Evolutionary conservation across 1,140 invertebrate species (phyloP).

Genomic region (Leptinotarsa texana): DNA sequence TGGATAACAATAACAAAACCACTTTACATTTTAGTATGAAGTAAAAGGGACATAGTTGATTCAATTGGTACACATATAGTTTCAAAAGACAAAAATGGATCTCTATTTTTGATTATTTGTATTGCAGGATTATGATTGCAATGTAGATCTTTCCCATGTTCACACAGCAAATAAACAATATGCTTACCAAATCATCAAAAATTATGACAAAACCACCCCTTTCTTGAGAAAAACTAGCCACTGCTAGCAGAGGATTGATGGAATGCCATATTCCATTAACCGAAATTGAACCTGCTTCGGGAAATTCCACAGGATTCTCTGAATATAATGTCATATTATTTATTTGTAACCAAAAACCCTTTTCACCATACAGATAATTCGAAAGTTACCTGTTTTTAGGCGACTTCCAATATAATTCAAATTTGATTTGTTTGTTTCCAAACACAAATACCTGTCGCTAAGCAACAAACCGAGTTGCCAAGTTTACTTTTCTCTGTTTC

Average conservation of each 20-base stretch:
- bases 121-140: background rate
- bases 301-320: conserved; percentile 73
- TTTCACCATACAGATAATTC: no score
- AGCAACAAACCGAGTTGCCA: no score
- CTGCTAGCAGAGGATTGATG: conserved; percentile 76
- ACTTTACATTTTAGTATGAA: no score
- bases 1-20: no score
- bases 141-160: no score
- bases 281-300: conserved; percentile 70
- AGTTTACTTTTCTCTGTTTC: no score
- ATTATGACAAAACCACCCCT: conserved; percentile 85
- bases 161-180: background rate
- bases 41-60: no score
- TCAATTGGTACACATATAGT: no score
- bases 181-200: conserved; percentile 80
- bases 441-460: no score
- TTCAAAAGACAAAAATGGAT: background rate
- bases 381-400: no score
- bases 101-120: background rate
- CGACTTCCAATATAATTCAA: no score
- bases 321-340: conserved; percentile 74
- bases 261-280: conserved; percentile 81
- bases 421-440: no score
- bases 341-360: background rate
- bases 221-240: conserved; percentile 84